Evolutionary conservation across 2,797 vertebrate species (phyloP), one percentile per base, ranked within the genome.

Genomic region (Sebastes jordani): DNA sequence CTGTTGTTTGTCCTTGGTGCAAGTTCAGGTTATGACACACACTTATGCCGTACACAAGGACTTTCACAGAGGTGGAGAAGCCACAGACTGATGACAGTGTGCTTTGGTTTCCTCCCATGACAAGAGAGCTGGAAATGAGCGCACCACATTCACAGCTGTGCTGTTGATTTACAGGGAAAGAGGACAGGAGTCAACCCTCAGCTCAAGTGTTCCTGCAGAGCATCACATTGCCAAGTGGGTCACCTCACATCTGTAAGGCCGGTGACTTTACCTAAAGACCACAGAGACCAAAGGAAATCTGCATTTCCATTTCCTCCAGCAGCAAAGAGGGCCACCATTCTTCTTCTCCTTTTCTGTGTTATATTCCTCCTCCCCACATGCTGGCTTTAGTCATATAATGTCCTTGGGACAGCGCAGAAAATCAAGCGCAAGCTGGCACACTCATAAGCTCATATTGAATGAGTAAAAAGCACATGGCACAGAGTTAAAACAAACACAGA

Each of bases 311-410:
- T 81, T 86, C 49, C 36, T 74, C 38, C 54, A 56, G 62, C 30
- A 72, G 61, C 23, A 18, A 67, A 55, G 63, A 80, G 23, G 55
- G 22, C 59, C 1, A 14, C 7, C 36, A 30, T 55, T 56, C 54
- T 80, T 80, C 54, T 25, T 63, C 60, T 71, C 23, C 49, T 11
- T 76, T 30, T 29, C 68, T 14, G 13, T 38, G 27, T 72, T 42
- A 20, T 20, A 52, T 76, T 63, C 29, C 22, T 74, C 42, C 11
- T 46, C 52, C 72, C 70, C 30, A 82, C 77, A 80, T 38, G 25
- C 66, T 62, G 14, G 20, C 42, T 88, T 86, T 80, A 66, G 55
- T 74, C 64, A 55, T 46, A 70, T 59, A 81, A 80, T 68, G 80
- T 83, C 83, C 67, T 78, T 77, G 56, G 65, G 52, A 61, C 14